Evolutionary conservation across 2,113 vertebrate species (phyloP), one percentile per base, ranked within the genome.

Genomic region (Planiliza haematocheilus): DNA sequence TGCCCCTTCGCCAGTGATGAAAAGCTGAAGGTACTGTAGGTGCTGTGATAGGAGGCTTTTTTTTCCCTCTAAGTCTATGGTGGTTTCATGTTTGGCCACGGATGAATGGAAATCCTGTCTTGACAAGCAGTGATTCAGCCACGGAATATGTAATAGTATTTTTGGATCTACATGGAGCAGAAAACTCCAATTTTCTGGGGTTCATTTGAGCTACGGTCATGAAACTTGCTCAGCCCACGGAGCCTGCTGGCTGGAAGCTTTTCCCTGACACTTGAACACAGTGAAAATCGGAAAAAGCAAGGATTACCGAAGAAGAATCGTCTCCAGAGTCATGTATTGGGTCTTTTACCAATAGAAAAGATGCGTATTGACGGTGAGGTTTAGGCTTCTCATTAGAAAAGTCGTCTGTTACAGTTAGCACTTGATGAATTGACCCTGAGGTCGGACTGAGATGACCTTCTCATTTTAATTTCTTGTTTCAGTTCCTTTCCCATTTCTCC

Each of bases 71-170:
- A 30, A 63, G 21, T 13, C n/a, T 36, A n/a, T 18, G 38, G n/a
- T 68, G 42, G 52, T 36, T 16, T 52, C 16, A 34, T 64, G 24
- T 57, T 41, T 30, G 56, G 49, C 63, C 6, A 3, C 8, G 7
- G 46, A 59, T 60, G 18, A 70, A 59, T 18, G 18, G 49, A 48
- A 70, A 49, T 5, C 14, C 37, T 9, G 46, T 46, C 38, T 17
- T 46, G 18, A 69, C 24, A 34, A 55, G 16, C 39, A 45, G 18
- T 41, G 64, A 46, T 53, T 48, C 39, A 39, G 46, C 20, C 74
- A 70, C 48, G 17, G 45, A 48, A 70, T 64, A 69, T 58, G n/a
- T 51, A n/a, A n/a, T n/a, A n/a, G n/a, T n/a, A 41, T 53, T 71
- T 71, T 46, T 1, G 4, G 48, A 71, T 59, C 48, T 30, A 3